A percentile compares a stretch with the other conserved stretches of the same genome.
Evolutionary conservation across 2,113 vertebrate genomes (phyloP).

Genomic region (Manacus vitellinus): DNA sequence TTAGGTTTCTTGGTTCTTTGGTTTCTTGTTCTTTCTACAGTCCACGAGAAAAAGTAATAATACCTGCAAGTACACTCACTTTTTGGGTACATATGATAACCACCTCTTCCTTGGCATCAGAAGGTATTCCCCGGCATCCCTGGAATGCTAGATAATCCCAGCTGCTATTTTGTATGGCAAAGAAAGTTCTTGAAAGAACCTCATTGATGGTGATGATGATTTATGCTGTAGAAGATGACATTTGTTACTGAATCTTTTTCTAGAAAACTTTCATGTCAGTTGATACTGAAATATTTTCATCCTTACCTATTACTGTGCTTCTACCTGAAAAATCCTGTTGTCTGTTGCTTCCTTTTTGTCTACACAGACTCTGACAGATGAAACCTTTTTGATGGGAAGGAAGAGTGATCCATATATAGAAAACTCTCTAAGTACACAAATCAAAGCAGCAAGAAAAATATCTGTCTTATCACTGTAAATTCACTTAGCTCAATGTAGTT

Average conservation of each 20-base stretch:
- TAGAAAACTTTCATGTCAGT: not conserved
- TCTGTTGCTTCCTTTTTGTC: not conserved
- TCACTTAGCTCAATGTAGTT: not conserved
- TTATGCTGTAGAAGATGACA: not conserved
- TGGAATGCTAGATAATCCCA: not conserved
- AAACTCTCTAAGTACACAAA: not conserved
- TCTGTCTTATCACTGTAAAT: not conserved
- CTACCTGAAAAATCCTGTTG: not conserved
- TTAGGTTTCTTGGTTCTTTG: not conserved
- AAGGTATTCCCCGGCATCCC: not conserved
- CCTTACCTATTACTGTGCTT: rapidly evolving
- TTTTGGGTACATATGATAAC: not conserved
- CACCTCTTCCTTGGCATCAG: not conserved
- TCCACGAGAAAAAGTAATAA: not conserved
- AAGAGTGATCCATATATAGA: not conserved
- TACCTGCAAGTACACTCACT: not conserved
- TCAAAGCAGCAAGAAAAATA: not conserved
- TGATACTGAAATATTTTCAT: not conserved
- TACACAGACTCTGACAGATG: not conserved
- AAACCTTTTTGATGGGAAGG: not conserved
- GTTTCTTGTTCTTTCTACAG: not conserved
- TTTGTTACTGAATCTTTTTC: not conserved
- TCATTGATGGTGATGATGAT: not conserved
- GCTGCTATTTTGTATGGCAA: not conserved
- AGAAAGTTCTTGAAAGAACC: not conserved